These are phyloP conservation scores for Daubentonia madagascariensis DNA, from an alignment of 2,113 vertebrate genomes.

Conservation along the genomic window DNA sequence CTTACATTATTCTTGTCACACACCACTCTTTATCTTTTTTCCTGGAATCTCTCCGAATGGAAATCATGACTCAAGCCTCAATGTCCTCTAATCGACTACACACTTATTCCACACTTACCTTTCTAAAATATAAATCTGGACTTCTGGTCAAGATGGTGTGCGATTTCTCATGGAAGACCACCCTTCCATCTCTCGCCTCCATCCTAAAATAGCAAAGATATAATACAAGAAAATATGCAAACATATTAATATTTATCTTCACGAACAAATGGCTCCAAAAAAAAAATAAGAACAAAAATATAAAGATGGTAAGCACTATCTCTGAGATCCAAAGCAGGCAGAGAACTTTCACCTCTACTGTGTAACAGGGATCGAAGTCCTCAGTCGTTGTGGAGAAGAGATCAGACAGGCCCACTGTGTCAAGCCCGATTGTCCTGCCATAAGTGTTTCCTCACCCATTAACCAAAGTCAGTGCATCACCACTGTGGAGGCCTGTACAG, in stretches of 20 bases:
- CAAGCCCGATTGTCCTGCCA: neutral
- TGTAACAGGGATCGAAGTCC: neutral
- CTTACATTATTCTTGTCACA: neutral
- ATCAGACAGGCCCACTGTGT: neutral
- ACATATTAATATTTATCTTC: neutral
- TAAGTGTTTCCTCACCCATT: neutral
- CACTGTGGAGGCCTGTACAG: too few relatives aligned
- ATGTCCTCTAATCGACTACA: neutral
- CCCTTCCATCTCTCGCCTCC: neutral
- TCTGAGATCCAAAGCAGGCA: neutral
- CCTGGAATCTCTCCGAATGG: neutral
- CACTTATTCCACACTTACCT: neutral
- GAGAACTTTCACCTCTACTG: neutral
- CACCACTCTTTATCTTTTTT: neutral
- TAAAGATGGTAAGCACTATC: neutral
- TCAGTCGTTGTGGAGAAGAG: neutral
- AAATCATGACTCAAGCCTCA: neutral
- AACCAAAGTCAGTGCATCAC: neutral
- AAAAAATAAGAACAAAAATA: neutral
- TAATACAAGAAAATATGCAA: slow-evolving; percentile 41
- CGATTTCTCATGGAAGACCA: neutral
- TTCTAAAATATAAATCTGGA: neutral
- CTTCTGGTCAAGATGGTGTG: neutral
- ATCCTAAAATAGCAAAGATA: slow-evolving; percentile 18
- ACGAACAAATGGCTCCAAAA: neutral